A percentile compares a stretch with the other conserved stretches of the same genome.
phyloP scores from a whole-genome alignment of 2,888 invertebrate genomes.

The Ceraclea dissimilis region DNA sequence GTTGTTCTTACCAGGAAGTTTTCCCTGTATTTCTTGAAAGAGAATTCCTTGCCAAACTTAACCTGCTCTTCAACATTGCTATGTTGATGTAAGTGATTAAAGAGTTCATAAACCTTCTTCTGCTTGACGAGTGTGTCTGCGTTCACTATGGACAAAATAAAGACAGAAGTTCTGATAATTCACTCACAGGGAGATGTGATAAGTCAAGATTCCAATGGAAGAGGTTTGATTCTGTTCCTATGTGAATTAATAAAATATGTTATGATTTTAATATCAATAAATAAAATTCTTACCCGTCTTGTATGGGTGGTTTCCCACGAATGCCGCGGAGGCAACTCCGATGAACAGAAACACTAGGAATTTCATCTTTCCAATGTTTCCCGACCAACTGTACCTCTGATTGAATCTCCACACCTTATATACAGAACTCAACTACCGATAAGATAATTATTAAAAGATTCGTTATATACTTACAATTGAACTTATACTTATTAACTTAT shows the following conservation, averaged over 20 bases:
- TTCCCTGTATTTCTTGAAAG: conserved; percentile 35
- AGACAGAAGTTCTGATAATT: background rate
- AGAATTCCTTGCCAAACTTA: conserved; percentile 35
- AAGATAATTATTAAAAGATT: too few species aligned
- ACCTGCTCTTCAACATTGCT: conserved; percentile 36
- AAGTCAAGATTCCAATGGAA: too few species aligned
- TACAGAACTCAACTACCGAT: background rate
- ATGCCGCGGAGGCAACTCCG: conserved; percentile 37
- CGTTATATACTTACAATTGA: too few species aligned
- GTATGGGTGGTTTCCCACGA: conserved; percentile 30
- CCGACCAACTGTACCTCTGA: conserved; percentile 5
- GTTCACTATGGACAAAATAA: conserved; percentile 21
- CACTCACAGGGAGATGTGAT: too few species aligned
- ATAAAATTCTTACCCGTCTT: conserved; percentile 30
- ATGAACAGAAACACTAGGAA: conserved; percentile 40
- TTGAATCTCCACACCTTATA: background rate
- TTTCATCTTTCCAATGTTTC: conserved; percentile 36
- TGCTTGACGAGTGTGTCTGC: conserved; percentile 38
- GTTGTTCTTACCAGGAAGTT: conserved; percentile 34
- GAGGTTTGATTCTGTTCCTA: too few species aligned
- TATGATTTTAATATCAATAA: too few species aligned
- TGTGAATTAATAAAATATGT: too few species aligned
- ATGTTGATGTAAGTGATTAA: conserved; percentile 40
- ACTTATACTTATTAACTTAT: too few species aligned
- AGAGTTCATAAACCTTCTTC: conserved; percentile 40